Base-by-base conservation (phyloP, 2,113 vertebrate species). In the Cettia cetti region DNA sequence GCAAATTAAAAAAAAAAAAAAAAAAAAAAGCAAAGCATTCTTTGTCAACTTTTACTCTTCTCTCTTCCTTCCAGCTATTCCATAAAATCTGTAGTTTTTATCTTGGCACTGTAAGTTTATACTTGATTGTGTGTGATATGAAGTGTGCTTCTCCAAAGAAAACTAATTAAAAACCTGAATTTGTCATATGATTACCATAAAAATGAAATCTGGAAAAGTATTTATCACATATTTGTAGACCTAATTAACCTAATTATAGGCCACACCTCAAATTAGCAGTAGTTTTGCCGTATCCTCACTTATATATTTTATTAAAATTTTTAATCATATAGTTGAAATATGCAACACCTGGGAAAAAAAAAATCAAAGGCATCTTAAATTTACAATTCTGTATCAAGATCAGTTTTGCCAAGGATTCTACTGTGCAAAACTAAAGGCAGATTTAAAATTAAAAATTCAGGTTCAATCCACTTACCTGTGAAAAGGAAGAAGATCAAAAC, bases 401-500 rank as follows among this genome's bases (percentile, higher is more conserved):
- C 39, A 49, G 6, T 72, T 80, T 74, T 77, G 7, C 11, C 10
- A 49, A 40, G 17, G 12, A 82, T 82, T 66, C 37, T 56, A 70
- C 37, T 59, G 24, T 30, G 24, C 42, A 63, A 59, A 92, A 69
- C 31, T 59, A 69, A 86, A 50, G 13, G 37, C 9, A 78, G 15
- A 57, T 5, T 72, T 47, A 54, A 90, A 64, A 82, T 70, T 52
- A 33, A 26, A 59, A 83, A 85, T 8, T 31, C 27, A 83, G 15
- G 15, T 74, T 80, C 40, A n/a, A 6, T 22, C 31, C 19, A 96
- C 96, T 94, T 96, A 99, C 99, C 99, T 89, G 99, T 99, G 95
- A 99, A 99, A 89, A 99, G 98, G 97, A 99, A 99, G 97, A 99
- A 99, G 97, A 99, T 99, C 97, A 99, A 98, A 84, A 98, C 98